Conservation (phyloP, 1,140 invertebrate species). For the Drosophila repletoides region DNA sequence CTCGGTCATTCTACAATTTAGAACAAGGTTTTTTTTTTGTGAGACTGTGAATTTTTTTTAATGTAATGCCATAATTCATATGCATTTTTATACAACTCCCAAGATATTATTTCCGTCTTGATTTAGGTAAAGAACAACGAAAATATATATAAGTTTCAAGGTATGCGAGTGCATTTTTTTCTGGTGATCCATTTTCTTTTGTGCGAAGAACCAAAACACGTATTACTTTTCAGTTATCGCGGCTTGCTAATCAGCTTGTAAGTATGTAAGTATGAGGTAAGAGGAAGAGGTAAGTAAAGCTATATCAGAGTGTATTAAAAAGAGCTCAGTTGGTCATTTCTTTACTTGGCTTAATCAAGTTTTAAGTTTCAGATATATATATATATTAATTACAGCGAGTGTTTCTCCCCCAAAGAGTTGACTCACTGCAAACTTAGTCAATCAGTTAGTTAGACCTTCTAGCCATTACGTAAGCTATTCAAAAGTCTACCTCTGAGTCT, state of each 20-base stretch:
- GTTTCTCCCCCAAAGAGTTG: neutral
- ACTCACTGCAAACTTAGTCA: slow-evolving; percentile 4
- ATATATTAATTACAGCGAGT: neutral
- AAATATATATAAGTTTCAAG: no score
- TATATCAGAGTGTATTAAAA: neutral
- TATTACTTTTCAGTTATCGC: neutral
- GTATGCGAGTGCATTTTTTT: no score
- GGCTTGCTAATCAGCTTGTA: neutral
- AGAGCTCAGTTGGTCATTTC: neutral
- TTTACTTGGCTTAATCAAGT: slow-evolving; percentile 66
- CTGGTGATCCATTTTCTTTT: slow-evolving; percentile 26
- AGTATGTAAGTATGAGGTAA: neutral
- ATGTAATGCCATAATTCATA: no score
- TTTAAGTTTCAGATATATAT: slow-evolving; percentile 28
- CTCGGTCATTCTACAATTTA: no score
- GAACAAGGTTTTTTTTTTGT: no score
- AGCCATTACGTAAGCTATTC: slow-evolving; percentile 11
- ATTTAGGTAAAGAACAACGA: no score
- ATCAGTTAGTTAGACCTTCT: neutral
- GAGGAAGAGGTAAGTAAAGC: neutral
- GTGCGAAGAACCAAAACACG: slow-evolving; percentile 1
- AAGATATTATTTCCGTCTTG: no score
- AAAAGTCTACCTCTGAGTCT: slow-evolving; percentile 1
- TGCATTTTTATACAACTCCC: no score
- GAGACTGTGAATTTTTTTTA: no score